Evolutionary conservation across 2,113 vertebrate species (phyloP).

Genomic region (Psilopsiagon aymara): DNA sequence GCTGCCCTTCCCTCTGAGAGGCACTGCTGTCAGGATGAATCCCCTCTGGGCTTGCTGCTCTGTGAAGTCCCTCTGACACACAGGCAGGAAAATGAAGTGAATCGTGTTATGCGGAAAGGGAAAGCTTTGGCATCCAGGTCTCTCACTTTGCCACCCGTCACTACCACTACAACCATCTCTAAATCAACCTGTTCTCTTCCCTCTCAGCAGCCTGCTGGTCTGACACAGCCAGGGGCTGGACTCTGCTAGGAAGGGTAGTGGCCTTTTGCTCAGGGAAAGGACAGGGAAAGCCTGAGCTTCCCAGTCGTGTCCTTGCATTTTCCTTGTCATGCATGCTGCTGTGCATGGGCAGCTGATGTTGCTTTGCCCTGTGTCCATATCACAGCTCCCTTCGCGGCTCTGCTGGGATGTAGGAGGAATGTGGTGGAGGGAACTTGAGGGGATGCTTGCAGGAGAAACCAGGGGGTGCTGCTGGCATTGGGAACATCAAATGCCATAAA

Average conservation of each 20-base stretch:
- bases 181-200: not conserved
- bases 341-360: fast-evolving
- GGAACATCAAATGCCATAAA: not conserved
- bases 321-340: not conserved
- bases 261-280: not conserved
- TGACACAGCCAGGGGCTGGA: not conserved
- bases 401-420: not conserved
- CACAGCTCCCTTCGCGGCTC: not conserved
- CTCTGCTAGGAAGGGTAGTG: not conserved
- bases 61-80: not conserved
- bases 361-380: not conserved
- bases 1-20: not conserved
- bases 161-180: not conserved
- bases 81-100: not conserved
- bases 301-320: not conserved
- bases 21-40: not conserved
- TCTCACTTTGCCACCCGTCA: not conserved
- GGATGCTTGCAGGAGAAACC: not conserved
- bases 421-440: not conserved
- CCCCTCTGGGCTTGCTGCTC: not conserved
- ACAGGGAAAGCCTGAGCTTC: not conserved
- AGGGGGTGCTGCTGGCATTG: not conserved
- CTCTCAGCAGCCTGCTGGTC: not conserved
- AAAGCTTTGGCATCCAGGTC: not conserved
- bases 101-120: not conserved